Evolutionary conservation across 2,888 invertebrate genomes (phyloP), one percentile per base, ranked within the genome.

Genomic region (Pilophorus perplexus): DNA sequence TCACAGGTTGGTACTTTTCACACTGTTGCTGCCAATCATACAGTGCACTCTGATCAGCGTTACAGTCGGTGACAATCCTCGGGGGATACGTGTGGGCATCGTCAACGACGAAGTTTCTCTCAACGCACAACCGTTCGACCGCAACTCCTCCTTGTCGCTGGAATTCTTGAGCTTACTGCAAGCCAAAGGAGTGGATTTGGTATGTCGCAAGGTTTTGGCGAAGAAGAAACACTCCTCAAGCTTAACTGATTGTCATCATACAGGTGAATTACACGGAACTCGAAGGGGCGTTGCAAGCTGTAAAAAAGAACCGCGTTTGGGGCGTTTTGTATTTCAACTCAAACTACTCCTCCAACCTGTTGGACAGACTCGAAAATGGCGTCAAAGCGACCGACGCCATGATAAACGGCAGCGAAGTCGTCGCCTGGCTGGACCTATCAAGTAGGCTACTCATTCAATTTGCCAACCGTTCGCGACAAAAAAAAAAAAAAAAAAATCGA

Each of bases 341-440:
- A 16, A 68, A 72, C 33, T 73, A 71, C 62, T 70, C 72, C 1
- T 2, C 25, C 2, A 66, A 70, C 6, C 40, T 72, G 28, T 60
- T 66, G 6, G 46, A 70, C 42, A 62, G 73, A 44, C 55, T 73
- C 22, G 44, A 44, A 16, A 55, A 67, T n/a, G 66, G 52, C 12
- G 20, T 50, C 5, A 42, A 54, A 16, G 67, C 69, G 5, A 62
- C 66, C 6, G 60, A 62, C 16, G 44, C 37, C 1, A 59, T 66
- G 14, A 60, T 73, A 2, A 66, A 69, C 16, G 42, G 59, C 5
- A 71, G 73, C 52, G 66, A 68, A 37, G 69, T 72, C 5, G 44
- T 71, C 25, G 67, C 68, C 4, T 72, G 72, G 72, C 55, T 72
- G 33, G 73, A 73, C 67, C 62, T 70, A 46, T 71, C 73, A 14